These are phyloP conservation scores for Smutsia temminckii DNA, from an alignment of 2,797 vertebrate genomes.

Conservation along the genomic window DNA sequence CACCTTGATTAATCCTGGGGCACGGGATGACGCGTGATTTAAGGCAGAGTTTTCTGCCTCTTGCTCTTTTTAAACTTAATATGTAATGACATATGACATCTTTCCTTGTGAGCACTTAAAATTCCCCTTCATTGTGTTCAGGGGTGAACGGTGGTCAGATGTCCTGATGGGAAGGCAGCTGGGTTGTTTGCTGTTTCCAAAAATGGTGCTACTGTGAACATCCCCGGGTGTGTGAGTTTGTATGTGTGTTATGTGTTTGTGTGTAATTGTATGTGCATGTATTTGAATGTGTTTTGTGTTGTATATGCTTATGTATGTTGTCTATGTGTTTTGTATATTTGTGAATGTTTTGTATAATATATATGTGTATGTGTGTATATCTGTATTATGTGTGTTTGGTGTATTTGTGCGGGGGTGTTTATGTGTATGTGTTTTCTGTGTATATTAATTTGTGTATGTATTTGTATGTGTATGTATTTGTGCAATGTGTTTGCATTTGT, in stretches of 20 bases:
- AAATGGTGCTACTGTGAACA: fast-evolving
- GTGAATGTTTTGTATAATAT: fast-evolving
- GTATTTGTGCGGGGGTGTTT: neutral
- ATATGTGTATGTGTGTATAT: fast-evolving
- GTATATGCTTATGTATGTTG: neutral
- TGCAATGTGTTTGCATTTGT: fast-evolving
- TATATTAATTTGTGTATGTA: neutral
- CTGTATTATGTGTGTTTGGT: neutral
- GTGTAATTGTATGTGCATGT: neutral
- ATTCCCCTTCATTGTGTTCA: neutral
- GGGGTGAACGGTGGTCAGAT: fast-evolving
- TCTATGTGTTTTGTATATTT: neutral
- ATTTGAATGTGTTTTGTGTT: neutral
- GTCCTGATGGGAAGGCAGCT: neutral
- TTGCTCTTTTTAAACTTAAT: neutral
- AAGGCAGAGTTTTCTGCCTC: neutral
- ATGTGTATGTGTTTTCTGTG: neutral
- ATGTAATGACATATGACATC: neutral
- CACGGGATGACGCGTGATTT: no score
- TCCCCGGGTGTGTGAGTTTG: neutral
- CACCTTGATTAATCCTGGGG: fast-evolving
- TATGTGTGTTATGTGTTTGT: neutral
- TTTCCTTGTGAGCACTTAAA: neutral
- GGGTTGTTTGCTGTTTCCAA: neutral
- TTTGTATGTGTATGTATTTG: neutral